Percentiles rank a stretch among this genome's conserved stretches.
phyloP scores from a whole-genome alignment of 2,113 vertebrate species.

The Colistium nudipinnis region DNA sequence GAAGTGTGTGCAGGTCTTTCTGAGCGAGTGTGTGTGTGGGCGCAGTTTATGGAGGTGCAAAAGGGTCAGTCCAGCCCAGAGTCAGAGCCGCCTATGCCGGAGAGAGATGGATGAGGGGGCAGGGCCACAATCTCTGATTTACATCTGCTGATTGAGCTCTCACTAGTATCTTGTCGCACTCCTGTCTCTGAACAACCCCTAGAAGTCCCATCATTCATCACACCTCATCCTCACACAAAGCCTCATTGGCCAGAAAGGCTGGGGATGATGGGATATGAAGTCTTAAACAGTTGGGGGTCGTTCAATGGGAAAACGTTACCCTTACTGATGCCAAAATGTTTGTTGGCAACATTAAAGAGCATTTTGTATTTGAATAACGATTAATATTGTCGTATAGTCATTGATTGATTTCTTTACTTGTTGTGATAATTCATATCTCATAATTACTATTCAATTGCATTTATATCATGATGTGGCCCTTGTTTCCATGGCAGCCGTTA shows the following conservation, averaged over 20 bases:
- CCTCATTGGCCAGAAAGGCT: conserved; percentile 9
- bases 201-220: conserved; percentile 52
- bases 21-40: background rate
- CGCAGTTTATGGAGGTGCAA: conserved; percentile 50
- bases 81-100: conserved; percentile 26
- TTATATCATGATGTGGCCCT: background rate
- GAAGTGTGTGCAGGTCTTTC: conserved; percentile 16
- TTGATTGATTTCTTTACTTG: too few relatives aligned
- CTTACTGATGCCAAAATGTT: too few relatives aligned
- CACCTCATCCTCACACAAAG: conserved; percentile 10
- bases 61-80: conserved; percentile 53
- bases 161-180: conserved; percentile 50
- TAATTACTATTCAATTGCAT: too few relatives aligned
- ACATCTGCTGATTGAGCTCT: conserved; percentile 76
- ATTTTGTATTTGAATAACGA: too few relatives aligned
- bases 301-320: too few relatives aligned
- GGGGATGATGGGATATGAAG: conserved; percentile 59
- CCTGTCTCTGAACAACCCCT: conserved; percentile 45
- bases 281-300: too few relatives aligned
- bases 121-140: conserved; percentile 66
- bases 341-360: too few relatives aligned
- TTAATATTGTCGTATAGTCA: background rate
- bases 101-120: conserved; percentile 74
- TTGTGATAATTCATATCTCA: background rate
- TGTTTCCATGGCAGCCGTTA: too few relatives aligned